Evolutionary conservation across 2,888 invertebrate genomes (phyloP), one percentile per base, ranked within the genome.

Genomic region (Criorhina ranunculi): DNA sequence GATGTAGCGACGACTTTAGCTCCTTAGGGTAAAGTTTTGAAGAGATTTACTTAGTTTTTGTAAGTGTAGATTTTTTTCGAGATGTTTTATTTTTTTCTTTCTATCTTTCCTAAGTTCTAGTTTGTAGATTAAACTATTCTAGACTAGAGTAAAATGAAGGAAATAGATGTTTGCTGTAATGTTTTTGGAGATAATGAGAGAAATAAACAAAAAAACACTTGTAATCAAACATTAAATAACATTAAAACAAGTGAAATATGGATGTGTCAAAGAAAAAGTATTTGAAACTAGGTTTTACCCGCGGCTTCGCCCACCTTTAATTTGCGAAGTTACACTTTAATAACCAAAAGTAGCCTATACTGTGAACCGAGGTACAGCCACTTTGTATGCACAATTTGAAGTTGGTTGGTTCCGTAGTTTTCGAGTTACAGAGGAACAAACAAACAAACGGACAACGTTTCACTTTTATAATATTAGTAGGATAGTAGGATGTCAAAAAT

Each of bases 1-100:
- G 70, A 53, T 49, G 60, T 29, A 35, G 73, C 72, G 35, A 75
- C 67, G 35, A 35, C 49, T 55, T 29, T 55, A 70, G 70, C 70
- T 70, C 17, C 44, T 76, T 51, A 75, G 64, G 11, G 5, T 57
- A 62, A 57, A 12, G 19, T 33, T 17, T 19, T 17, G n/a, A n/a
- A n/a, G n/a, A 15, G 12, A 11, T 51, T 12, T 44, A 11, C 2
- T 24, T 4, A 24, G 24, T 3, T 37, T 66, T 49, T 19, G 29
- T n/a, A 42, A 19, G 6, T 42, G 9, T 15, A 12, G 11, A 17
- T n/a, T 15, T 8, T 55, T 62, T 24, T n/a, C n/a, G n/a, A n/a
- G n/a, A n/a, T n/a, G n/a, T n/a, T n/a, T n/a, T n/a, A n/a, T n/a
- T n/a, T n/a, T n/a, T n/a, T n/a, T n/a, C n/a, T n/a, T n/a, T n/a